Conservation (phyloP, 2,888 invertebrate species). For the Erannis defoliaria region DNA sequence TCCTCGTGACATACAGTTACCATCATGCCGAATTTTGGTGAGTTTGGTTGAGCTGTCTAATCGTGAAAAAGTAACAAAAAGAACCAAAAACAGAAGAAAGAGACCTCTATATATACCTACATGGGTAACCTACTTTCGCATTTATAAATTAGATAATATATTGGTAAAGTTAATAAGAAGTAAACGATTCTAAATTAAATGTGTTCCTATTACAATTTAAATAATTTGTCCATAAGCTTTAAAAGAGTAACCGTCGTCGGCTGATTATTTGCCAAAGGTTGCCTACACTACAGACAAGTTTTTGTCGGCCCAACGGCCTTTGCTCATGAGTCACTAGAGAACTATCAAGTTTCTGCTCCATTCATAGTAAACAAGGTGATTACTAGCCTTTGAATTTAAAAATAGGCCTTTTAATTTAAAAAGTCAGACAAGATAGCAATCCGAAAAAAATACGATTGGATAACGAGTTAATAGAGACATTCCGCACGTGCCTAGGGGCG, state of each 20-base stretch:
- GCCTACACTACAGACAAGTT: too few relatives aligned
- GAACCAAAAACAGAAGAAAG: too few relatives aligned
- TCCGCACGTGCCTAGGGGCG: too few relatives aligned
- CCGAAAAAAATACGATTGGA: background rate
- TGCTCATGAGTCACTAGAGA: constrained; percentile 23
- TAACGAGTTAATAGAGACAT: background rate
- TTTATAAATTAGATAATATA: too few relatives aligned
- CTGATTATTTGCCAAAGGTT: constrained; percentile 8
- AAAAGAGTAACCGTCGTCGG: background rate
- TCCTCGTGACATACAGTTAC: too few relatives aligned
- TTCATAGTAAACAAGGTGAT: constrained; percentile 26
- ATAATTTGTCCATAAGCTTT: background rate
- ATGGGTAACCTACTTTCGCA: too few relatives aligned
- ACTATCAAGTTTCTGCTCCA: constrained; percentile 17
- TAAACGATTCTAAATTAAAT: too few relatives aligned
- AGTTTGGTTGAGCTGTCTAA: too few relatives aligned
- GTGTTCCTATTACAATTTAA: background rate
- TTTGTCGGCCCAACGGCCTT: constrained; percentile 29
- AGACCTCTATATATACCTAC: too few relatives aligned
- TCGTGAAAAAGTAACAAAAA: too few relatives aligned
- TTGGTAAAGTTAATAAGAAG: too few relatives aligned
- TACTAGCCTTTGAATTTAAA: constrained; percentile 15
- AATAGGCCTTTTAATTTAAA: constrained; percentile 29
- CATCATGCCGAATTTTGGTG: too few relatives aligned
- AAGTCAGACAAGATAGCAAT: background rate